A percentile compares a stretch with the other conserved stretches of the same genome.
These are phyloP conservation scores for Aphrophora alni DNA, from an alignment of 2,888 invertebrate species.

Conservation along the genomic window DNA sequence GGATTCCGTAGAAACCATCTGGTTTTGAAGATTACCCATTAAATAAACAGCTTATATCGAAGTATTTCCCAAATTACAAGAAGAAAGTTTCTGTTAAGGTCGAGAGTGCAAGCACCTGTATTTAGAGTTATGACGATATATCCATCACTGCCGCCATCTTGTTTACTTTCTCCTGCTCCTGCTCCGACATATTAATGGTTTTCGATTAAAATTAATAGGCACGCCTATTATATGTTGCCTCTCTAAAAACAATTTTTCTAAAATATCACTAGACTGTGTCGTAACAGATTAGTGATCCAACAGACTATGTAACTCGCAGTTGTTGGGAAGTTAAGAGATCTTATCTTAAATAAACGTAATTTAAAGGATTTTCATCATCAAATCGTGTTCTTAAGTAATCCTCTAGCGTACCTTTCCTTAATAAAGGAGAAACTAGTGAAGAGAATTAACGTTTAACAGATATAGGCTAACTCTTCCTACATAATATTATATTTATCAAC, in stretches of 20 bases:
- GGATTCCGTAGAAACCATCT: background rate
- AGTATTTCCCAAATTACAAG: background rate
- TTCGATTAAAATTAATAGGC: background rate
- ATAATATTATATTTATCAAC: too few species aligned
- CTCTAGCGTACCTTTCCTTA: background rate
- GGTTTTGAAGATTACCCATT: background rate
- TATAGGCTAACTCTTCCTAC: too few species aligned
- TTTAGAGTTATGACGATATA: background rate
- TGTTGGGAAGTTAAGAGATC: background rate
- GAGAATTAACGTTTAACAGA: too few species aligned
- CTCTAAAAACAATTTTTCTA: constrained; percentile 1
- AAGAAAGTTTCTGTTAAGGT: background rate
- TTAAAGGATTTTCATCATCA: background rate
- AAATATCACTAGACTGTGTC: background rate
- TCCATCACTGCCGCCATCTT: background rate
- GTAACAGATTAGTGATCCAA: background rate
- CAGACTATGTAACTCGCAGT: background rate
- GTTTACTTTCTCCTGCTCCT: background rate
- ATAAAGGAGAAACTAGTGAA: background rate
- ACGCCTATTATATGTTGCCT: background rate
- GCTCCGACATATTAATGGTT: background rate
- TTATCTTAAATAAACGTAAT: background rate
- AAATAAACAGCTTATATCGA: background rate
- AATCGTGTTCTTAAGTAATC: background rate
- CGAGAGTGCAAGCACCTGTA: background rate